These are phyloP conservation scores for Sarcophaga carnaria DNA, from an alignment of 2,888 invertebrate species.

Conservation along the genomic window DNA sequence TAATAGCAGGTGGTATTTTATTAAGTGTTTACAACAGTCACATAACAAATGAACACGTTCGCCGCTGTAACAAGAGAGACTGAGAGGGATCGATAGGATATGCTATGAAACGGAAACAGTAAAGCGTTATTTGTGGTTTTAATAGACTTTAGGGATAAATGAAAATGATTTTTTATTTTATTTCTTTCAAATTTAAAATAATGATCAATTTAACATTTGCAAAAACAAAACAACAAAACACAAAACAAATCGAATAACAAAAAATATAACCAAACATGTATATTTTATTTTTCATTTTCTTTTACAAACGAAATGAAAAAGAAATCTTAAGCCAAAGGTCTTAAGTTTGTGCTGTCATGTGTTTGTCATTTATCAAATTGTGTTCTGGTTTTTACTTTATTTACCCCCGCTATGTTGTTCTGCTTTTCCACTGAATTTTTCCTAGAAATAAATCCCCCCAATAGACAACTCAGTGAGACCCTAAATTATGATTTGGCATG, in stretches of 20 bases:
- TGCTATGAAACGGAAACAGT: neutral
- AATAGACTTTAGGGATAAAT: constrained; percentile 12
- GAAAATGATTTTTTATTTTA: neutral
- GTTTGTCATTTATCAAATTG: constrained; percentile 24
- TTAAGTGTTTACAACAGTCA: constrained; percentile 9
- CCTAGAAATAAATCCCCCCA: neutral
- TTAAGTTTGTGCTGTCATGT: constrained; percentile 2
- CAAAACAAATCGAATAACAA: neutral
- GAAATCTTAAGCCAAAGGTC: neutral
- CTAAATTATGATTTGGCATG: neutral
- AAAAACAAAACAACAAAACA: too few relatives aligned
- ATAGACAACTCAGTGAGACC: neutral
- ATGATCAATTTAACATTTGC: constrained; percentile 14
- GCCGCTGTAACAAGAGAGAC: too few relatives aligned
- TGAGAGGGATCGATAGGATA: neutral
- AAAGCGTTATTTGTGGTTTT: constrained; percentile 18
- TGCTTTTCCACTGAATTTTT: neutral
- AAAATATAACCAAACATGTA: neutral
- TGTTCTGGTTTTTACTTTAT: neutral
- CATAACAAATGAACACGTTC: neutral
- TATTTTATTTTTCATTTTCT: too few relatives aligned
- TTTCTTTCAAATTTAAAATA: constrained; percentile 8
- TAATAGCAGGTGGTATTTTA: constrained; percentile 37
- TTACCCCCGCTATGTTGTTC: neutral
- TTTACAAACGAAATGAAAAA: neutral